Percentiles rank a stretch among this genome's conserved stretches.
These are phyloP conservation scores for Cossypha heuglini DNA, from an alignment of 2,797 vertebrate genomes.

Conservation along the genomic window DNA sequence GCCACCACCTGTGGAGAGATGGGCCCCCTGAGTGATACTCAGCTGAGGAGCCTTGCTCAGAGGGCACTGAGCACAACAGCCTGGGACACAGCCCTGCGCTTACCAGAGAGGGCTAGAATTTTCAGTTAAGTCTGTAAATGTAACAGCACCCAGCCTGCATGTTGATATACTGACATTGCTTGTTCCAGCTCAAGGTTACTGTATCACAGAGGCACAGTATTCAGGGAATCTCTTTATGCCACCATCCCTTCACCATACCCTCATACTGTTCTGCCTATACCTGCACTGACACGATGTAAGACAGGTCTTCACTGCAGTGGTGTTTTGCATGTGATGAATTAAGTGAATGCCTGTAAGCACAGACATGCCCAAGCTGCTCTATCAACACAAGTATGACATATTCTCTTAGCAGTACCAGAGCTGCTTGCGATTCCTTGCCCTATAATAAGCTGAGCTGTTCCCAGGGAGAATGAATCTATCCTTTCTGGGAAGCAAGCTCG, in stretches of 20 bases:
- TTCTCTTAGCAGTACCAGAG: constrained; percentile 6
- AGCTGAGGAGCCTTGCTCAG: not conserved
- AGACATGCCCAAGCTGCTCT: constrained; percentile 6
- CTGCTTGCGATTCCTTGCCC: constrained; percentile 53
- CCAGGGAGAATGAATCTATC: constrained; percentile 35
- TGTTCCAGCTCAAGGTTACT: not conserved
- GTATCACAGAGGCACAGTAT: not conserved
- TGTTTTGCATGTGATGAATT: not conserved
- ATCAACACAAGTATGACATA: constrained; percentile 11
- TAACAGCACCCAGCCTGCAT: not conserved
- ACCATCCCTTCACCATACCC: not conserved
- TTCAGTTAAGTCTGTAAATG: not conserved
- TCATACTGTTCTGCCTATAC: not conserved
- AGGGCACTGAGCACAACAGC: not conserved
- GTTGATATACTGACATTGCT: not conserved
- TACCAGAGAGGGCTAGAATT: not conserved
- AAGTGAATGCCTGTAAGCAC: not conserved
- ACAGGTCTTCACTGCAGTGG: not conserved
- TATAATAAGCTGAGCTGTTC: constrained; percentile 65
- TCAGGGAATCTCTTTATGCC: not conserved
- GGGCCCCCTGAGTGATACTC: not conserved
- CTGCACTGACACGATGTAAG: not conserved
- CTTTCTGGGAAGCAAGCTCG: constrained; percentile 23
- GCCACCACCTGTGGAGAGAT: not conserved
- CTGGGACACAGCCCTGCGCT: not conserved